Conservation (phyloP, 30 jellyfish, hydroid and myxozoan species). For the Chrysaora quinquecirrha region DNA sequence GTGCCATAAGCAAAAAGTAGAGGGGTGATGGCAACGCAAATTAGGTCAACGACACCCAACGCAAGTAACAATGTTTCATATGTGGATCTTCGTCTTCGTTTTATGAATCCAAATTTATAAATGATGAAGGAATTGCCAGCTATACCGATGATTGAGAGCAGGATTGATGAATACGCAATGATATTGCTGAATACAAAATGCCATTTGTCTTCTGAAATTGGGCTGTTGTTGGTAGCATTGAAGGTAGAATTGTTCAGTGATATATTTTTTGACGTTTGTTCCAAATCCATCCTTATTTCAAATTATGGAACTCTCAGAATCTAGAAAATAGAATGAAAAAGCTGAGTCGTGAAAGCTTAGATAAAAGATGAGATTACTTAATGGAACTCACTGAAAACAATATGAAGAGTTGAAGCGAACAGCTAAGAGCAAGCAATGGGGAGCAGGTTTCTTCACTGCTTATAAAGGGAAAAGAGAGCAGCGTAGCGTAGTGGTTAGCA, state of each 20-base stretch:
- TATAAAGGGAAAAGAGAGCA: too few relatives aligned
- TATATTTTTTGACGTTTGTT: neutral
- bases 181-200: neutral
- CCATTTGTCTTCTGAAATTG: constrained; percentile 8
- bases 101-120: constrained; percentile 20
- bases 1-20: constrained; percentile 45
- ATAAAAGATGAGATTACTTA: too few relatives aligned
- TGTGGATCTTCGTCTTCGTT: neutral
- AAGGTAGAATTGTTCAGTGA: neutral
- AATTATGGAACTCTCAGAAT: too few relatives aligned
- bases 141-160: constrained; percentile 21
- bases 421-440: too few relatives aligned
- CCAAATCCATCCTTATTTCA: neutral
- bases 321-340: too few relatives aligned
- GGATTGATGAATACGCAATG: neutral
- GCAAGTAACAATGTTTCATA: constrained; percentile 27
- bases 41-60: constrained; percentile 44
- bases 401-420: too few relatives aligned
- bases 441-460: too few relatives aligned
- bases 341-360: too few relatives aligned
- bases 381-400: too few relatives aligned
- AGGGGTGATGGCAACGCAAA: constrained; percentile 31
- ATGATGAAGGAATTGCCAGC: constrained; percentile 31
- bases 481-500: too few relatives aligned
- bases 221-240: neutral